phyloP scores from a whole-genome alignment of 2,888 invertebrate species.

The Dryobotodes eremita region DNA sequence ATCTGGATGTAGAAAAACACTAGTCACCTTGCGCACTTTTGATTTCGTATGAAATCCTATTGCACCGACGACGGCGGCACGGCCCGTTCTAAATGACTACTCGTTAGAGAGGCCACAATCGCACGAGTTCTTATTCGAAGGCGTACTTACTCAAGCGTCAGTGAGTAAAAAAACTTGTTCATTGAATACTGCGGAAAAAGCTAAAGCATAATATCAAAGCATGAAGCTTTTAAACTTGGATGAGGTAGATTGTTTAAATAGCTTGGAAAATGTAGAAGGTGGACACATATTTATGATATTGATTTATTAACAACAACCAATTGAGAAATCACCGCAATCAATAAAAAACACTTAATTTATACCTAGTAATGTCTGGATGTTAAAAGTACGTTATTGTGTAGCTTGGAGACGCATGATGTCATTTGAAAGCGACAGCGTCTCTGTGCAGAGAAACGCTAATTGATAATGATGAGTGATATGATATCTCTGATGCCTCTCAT shows the following conservation, averaged over 20 bases:
- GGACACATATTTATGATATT: background rate
- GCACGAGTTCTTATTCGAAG: constrained; percentile 74
- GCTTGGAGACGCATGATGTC: background rate
- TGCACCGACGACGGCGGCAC: constrained; percentile 63
- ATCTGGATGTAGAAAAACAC: constrained; percentile 64
- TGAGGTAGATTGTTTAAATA: constrained; percentile 24
- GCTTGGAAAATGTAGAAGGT: background rate
- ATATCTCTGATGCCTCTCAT: constrained; percentile 17
- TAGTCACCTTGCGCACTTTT: constrained; percentile 80
- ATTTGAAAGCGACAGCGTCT: background rate
- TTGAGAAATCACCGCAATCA: background rate
- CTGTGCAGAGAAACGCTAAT: constrained; percentile 5
- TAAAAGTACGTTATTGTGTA: background rate
- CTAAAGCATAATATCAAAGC: constrained; percentile 42
- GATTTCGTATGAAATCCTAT: constrained; percentile 78
- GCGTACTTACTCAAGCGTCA: constrained; percentile 79
- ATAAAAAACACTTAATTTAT: background rate
- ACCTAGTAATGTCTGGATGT: background rate
- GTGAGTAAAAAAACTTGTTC: constrained; percentile 78
- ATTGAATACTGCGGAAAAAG: constrained; percentile 76
- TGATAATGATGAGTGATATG: constrained; percentile 18
- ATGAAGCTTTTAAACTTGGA: constrained; percentile 39
- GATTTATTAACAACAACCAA: background rate
- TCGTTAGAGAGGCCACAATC: constrained; percentile 75
- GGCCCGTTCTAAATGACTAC: constrained; percentile 73